Evolutionary conservation across 2,113 vertebrate genomes (phyloP), one percentile per base, ranked within the genome.

Genomic region (Sturnira hondurensis): DNA sequence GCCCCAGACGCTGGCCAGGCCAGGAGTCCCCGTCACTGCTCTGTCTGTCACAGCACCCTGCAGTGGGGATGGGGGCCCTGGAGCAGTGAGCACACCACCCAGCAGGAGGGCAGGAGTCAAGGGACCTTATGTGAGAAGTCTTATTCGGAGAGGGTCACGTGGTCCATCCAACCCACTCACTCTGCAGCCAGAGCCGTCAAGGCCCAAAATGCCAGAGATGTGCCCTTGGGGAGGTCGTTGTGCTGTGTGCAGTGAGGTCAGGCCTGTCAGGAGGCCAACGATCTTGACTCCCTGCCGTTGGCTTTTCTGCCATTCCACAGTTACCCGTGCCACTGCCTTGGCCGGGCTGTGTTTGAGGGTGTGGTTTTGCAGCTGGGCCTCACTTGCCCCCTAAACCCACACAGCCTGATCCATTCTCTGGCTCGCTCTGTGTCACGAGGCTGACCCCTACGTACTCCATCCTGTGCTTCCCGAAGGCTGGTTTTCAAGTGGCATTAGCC

Each of bases 181-280:
- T 36, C 86, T 13, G 28, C 11, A 15, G 56, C 31, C 6, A 31
- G 38, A 33, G 9, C 41, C 2, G 15, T 6, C 0, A 19, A 47
- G 50, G 54, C 16, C 68, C 63, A 5, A 16, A 82, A 31, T 20
- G 47, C 68, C 65, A 28, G 45, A 5, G 7, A 31, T 5, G 5
- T 3, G n/a, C 4, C 28, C 24, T 26, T 5, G 7, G 36, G 24
- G 11, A 0, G 0, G 5, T 10, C 1, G 0, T 41, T 47, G 78
- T n/a, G 68, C 1, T 0, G 41, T 61, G 86, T 26, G 68, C 1
- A 3, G 43, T 19, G 14, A 31, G 58, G 61, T 19, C 33, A 8
- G 83, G 47, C 58, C 83, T 65, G 28, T 11, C 13, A 5, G 33
- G 77, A 19, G 47, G 43, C 36, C 73, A 12, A 19, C 19, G 7